Conservation (phyloP, 2,113 vertebrate species). For the Syngnathus typhle region DNA sequence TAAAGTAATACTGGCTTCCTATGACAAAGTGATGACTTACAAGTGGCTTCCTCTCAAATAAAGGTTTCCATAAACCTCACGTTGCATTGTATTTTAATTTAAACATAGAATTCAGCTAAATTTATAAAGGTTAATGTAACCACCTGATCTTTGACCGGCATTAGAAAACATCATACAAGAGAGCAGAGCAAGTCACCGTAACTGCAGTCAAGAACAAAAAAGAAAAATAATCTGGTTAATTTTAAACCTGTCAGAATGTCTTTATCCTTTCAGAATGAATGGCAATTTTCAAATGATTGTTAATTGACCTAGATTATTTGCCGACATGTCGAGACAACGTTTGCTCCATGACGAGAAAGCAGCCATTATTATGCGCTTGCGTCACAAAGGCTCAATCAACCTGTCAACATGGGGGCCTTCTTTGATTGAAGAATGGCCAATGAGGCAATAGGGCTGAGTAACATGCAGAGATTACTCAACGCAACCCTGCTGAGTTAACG, state of each 20-base stretch:
- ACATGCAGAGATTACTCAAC: constrained; percentile 49
- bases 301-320: constrained; percentile 45
- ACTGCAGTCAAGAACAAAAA: background rate
- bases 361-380: constrained; percentile 35
- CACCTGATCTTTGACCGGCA: no score
- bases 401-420: constrained; percentile 34
- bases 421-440: constrained; percentile 36
- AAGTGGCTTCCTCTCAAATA: background rate
- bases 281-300: constrained; percentile 52
- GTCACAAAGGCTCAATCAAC: constrained; percentile 21
- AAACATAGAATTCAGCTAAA: no score
- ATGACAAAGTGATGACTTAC: background rate
- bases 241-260: constrained; percentile 29
- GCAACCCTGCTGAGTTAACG: constrained; percentile 41
- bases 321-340: constrained; percentile 45
- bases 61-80: background rate
- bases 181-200: constrained; percentile 38
- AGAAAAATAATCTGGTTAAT: background rate
- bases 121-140: background rate
- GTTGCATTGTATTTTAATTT: no score
- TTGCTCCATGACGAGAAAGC: constrained; percentile 41
- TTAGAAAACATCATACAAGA: constrained; percentile 5
- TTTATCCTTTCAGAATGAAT: constrained; percentile 49
- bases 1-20: background rate
- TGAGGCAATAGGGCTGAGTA: constrained; percentile 42